phyloP scores from a whole-genome alignment of 2,888 invertebrate genomes.

The Megalurothrips usitatus region DNA sequence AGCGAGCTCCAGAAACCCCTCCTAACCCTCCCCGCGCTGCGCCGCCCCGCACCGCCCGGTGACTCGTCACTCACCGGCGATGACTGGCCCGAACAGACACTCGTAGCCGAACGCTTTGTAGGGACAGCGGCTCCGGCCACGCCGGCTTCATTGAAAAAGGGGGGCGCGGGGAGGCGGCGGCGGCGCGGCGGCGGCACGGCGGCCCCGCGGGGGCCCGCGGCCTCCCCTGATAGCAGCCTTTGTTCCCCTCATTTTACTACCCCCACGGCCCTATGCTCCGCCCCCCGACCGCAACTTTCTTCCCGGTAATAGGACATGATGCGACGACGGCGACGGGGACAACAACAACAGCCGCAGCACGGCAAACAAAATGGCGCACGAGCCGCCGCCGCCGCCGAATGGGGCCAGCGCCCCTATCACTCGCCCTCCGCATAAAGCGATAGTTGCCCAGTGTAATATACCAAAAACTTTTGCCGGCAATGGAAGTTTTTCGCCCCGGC shows the following conservation, averaged over 20 bases:
- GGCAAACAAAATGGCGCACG: neutral
- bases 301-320: no score
- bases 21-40: neutral
- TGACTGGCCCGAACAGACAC: neutral
- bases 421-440: neutral
- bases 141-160: neutral
- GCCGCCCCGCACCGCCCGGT: neutral
- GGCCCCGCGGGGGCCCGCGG: no score
- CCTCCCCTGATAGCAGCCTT: no score
- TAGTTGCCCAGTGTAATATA: conserved; percentile 8
- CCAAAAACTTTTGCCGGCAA: neutral
- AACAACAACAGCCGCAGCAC: no score
- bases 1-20: neutral
- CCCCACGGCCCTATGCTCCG: neutral
- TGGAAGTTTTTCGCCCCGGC: neutral
- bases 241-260: no score
- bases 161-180: no score
- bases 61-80: neutral
- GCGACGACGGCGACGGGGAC: no score
- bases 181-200: no score
- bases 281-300: no score
- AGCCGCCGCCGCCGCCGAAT: neutral
- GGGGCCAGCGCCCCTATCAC: neutral
- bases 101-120: neutral
- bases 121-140: neutral